Evolutionary conservation across 2,113 vertebrate species (phyloP).

Genomic region (Ciconia maguari): DNA sequence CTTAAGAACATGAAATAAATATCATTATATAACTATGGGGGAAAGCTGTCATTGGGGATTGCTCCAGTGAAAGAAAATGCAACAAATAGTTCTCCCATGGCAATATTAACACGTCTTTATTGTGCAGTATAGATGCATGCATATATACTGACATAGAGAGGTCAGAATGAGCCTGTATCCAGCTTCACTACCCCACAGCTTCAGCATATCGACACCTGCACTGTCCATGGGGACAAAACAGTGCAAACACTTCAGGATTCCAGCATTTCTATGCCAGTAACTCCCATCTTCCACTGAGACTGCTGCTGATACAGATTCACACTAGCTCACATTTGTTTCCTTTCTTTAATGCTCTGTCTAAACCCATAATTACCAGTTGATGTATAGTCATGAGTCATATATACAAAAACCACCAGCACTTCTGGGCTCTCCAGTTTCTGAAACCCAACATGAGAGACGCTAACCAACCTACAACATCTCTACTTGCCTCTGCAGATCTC

Average conservation of each 20-base stretch:
- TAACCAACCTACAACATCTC: not conserved
- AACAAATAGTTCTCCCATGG: not conserved
- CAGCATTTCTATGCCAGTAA: not conserved
- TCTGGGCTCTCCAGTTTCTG: not conserved
- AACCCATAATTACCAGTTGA: not conserved
- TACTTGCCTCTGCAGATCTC: not conserved
- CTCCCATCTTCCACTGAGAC: not conserved
- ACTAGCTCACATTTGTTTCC: not conserved
- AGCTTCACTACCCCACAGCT: not conserved
- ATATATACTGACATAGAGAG: not conserved
- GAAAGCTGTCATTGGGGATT: not conserved
- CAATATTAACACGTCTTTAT: not conserved
- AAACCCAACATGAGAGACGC: not conserved
- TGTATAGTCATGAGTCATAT: not conserved
- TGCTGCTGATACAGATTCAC: not conserved
- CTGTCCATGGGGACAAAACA: not conserved
- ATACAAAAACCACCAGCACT: not conserved
- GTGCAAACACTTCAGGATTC: not conserved
- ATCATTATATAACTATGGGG: not conserved
- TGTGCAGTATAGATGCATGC: rapidly evolving
- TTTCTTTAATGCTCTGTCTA: not conserved
- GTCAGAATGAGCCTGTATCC: not conserved
- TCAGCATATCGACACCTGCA: not conserved
- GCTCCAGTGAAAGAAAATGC: not conserved
- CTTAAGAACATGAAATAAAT: not conserved